Base-by-base conservation (phyloP, 2,113 vertebrate genomes). In the Chaetorhynchus papuensis region DNA sequence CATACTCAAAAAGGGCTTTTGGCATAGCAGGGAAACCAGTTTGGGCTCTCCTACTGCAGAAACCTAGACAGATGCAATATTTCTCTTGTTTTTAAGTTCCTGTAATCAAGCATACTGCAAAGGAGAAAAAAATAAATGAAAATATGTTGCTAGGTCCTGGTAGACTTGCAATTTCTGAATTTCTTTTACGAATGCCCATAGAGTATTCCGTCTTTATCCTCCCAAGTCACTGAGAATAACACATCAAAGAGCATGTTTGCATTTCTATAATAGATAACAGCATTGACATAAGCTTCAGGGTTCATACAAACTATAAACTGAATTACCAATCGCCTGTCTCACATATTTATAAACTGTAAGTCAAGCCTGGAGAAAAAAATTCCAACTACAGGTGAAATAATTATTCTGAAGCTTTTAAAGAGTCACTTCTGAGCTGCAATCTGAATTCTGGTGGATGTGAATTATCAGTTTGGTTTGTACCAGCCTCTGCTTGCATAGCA, bases 191-290 rank as follows among this genome's bases (percentile, higher is more conserved):
- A 94, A 97, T 84, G 78, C 91, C 94, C 79, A 93, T 54, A 85
- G 96, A 97, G 96, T 96, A 97, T 98, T 98, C 97, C 6, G 0
- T 95, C 96, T 97, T 97, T 97, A 97, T 97, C 97, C 97, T 97
- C 97, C 94, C 92, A 96, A 95, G 96, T 98, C 96, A 97, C 97
- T 90, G 84, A 97, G 97, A 98, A 97, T 96, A 97, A 97, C 97
- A 98, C 98, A 98, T 98, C 98, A 98, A 98, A 98, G 98, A 98
- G 97, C 86, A 90, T 89, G 97, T 97, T 96, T 97, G 97, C 98
- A 97, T 98, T 98, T 97, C 94, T 96, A 81, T 96, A 95, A 97
- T 96, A 98, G 98, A 98, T 98, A 98, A 98, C 97, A 96, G 97
- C 97, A 94, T 94, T 96, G 97, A 97, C 96, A 97, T 91, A 95